Evolutionary conservation across 2,888 invertebrate genomes (phyloP).

Genomic region (Rhagonycha fulva): DNA sequence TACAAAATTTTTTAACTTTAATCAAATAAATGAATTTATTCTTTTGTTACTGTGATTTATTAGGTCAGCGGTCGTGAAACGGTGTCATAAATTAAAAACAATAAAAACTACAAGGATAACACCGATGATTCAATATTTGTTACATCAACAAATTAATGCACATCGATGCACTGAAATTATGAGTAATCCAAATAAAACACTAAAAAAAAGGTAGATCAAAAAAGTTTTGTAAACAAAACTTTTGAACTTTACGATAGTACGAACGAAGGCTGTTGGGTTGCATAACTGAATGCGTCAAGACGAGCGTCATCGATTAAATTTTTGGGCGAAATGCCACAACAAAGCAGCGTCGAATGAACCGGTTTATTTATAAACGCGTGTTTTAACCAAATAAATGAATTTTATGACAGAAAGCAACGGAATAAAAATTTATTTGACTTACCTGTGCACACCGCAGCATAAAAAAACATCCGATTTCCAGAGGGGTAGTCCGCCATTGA

Average conservation of each 20-base stretch:
- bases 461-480: constrained; percentile 20
- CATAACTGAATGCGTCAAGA: background rate
- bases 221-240: background rate
- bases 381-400: background rate
- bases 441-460: constrained; percentile 20
- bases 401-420: background rate
- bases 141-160: background rate
- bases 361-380: background rate
- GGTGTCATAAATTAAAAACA: background rate
- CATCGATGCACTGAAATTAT: background rate
- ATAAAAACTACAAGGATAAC: background rate
- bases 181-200: no score
- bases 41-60: background rate
- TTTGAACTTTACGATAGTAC: background rate
- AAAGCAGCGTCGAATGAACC: background rate
- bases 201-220: background rate
- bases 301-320: background rate
- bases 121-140: background rate
- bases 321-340: background rate
- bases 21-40: background rate
- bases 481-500: background rate
- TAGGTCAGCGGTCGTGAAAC: background rate
- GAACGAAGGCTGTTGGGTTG: background rate
- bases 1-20: background rate
- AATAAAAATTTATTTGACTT: background rate